Evolutionary conservation across 2,113 vertebrate species (phyloP), one percentile per base, ranked within the genome.

Genomic region (Pipa parva): DNA sequence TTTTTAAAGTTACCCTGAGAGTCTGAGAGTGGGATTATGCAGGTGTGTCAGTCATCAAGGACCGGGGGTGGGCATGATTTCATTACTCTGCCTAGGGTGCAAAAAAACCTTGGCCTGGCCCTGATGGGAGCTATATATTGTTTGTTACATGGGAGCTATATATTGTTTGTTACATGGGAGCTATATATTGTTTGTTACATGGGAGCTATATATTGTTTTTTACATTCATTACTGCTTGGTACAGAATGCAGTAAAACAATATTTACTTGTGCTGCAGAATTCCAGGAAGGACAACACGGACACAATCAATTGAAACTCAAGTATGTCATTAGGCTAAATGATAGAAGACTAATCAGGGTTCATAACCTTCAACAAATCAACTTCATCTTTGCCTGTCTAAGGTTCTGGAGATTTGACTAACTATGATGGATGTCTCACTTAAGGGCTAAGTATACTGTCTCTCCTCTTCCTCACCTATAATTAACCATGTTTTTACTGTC

Each of bases 271-370:
- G 21, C 28, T 31, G 18, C 15, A 49, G 31, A 12, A 69, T 60
- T 60, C 31, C 57, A 60, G 48, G 57, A 69, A 60, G 52, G 29
- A 51, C 45, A 39, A 60, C 56, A 60, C 59, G 51, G 12, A 60
- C 28, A 59, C 22, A 60, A 69, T 42, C 65, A 69, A 28, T 18
- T 58, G 21, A 7, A 42, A 29, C 20, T 49, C 56, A 51, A 68
- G 31, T 27, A 68, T 59, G 21, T 31, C 57, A 68, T 68, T 68
- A 60, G 39, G 25, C 45, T 54, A 36, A 52, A 69, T 59, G 56
- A 42, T 51, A 29, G 42, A 28, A 52, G 31, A 52, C 31, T 59
- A 54, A 51, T 50, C 46, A 42, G 24, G 45, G 28, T 50, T 51
- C 21, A 65, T 42, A 54, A 29, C 57, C 31, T 60, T 37, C 20